Evolutionary conservation across 2,113 vertebrate genomes (phyloP).

Genomic region (Aphyosemion australe): DNA sequence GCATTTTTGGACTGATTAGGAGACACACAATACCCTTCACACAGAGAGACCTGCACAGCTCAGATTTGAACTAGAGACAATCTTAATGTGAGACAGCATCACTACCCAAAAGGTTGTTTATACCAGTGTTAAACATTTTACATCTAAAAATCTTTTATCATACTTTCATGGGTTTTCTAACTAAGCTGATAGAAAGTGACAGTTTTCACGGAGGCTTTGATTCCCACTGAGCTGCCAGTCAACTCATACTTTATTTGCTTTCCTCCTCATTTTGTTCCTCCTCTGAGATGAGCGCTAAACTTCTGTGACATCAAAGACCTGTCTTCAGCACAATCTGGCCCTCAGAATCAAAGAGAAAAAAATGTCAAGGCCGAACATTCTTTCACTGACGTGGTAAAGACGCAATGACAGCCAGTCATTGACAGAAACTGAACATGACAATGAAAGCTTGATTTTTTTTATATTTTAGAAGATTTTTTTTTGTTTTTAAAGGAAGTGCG

Average conservation of each 20-base stretch:
- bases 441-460: constrained; percentile 22
- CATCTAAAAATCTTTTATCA: constrained; percentile 8
- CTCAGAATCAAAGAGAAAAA: constrained; percentile 47
- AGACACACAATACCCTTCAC: too few species aligned
- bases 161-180: constrained; percentile 45
- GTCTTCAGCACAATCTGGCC: constrained; percentile 51
- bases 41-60: background rate
- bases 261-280: constrained; percentile 55
- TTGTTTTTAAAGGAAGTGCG: background rate
- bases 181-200: constrained; percentile 57
- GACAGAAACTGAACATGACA: constrained; percentile 49
- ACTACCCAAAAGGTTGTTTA: background rate
- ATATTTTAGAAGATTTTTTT: too few species aligned
- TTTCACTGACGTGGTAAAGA: constrained; percentile 14
- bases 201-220: constrained; percentile 57
- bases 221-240: constrained; percentile 62
- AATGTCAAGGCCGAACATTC: constrained; percentile 33
- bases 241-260: constrained; percentile 62
- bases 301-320: constrained; percentile 59
- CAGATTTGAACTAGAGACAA: background rate
- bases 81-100: background rate
- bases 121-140: constrained; percentile 13
- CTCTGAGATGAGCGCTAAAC: constrained; percentile 47
- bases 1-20: too few species aligned
- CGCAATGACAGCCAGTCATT: constrained; percentile 35